Conservation (phyloP, 2,888 invertebrate species). For the Norana najaformis region DNA sequence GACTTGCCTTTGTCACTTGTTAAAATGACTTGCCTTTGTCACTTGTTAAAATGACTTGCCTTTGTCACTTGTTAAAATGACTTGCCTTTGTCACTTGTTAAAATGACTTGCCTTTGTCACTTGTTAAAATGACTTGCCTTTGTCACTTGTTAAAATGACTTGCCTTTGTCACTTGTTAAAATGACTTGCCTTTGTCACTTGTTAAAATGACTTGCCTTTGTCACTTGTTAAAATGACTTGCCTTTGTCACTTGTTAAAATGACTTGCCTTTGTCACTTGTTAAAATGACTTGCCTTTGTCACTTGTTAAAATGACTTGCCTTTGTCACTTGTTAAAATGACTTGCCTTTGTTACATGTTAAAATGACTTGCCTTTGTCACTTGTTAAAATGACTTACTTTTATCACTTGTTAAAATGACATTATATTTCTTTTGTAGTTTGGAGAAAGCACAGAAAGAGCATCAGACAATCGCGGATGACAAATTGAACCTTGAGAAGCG, state of each 20-base stretch:
- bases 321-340: too few relatives aligned
- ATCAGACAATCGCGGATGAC: conserved; percentile 69
- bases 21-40: too few relatives aligned
- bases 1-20: not conserved
- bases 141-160: not conserved
- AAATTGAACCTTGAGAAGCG: conserved; percentile 76
- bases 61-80: too few relatives aligned
- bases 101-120: not conserved
- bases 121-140: too few relatives aligned
- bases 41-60: not conserved
- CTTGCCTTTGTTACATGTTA: not conserved
- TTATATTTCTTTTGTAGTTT: conserved; percentile 62
- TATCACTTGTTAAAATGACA: not conserved
- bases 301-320: not conserved
- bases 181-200: too few relatives aligned
- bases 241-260: not conserved
- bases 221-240: too few relatives aligned
- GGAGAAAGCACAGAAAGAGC: conserved; percentile 80
- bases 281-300: too few relatives aligned
- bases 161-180: too few relatives aligned
- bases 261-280: not conserved
- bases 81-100: too few relatives aligned
- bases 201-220: not conserved
- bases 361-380: not conserved
- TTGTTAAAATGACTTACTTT: too few relatives aligned